Base-by-base conservation (phyloP, 2,888 invertebrate genomes). In the Troides aeacus region DNA sequence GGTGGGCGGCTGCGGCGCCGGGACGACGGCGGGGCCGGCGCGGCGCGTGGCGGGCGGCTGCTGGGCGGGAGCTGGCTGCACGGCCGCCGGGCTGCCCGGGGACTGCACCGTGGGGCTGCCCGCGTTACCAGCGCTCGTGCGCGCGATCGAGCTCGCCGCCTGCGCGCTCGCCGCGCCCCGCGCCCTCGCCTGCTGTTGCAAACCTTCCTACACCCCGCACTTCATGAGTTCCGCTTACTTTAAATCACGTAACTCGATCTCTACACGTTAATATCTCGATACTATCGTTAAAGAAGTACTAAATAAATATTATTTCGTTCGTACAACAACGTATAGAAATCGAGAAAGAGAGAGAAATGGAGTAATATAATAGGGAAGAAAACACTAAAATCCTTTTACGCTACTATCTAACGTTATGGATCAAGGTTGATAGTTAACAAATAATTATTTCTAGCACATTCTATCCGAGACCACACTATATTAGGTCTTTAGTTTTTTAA, bases 81-180 rank as follows among this genome's bases (percentile, higher is more conserved):
- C 73, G 66, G 77, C 75, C 69, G 72, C 74, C 72, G 77, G 77
- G 75, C 78, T 71, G 71, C 75, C 79, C 70, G 74, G 81, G 72
- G 84, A 90, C 86, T 90, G 90, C 81, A 78, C 88, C 78, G 84
- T 80, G 75, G 89, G 81, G 77, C 84, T 90, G 84, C 85, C 85
- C 87, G 81, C 90, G 87, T 88, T 92, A 93, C 92, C 93, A 94
- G 87, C 94, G 94, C 90, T 94, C 94, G 93, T 94, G 94, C 94
- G 94, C 88, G 92, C 93, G 88, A 92, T 91, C 92, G 91, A 90
- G 90, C 80, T 91, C 92, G 84, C 82, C 76, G 85, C 82, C 84
- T 79, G 86, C 76, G 79, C 91, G 89, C 71, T 89, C 90, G 73
- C 88, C 86, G 76, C 93, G 92, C 93, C 92, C 93, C 93, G 93